Evolutionary conservation across 92 coral and sea anemone species (phyloP).

Genomic region (Zoanthus solanderi): DNA sequence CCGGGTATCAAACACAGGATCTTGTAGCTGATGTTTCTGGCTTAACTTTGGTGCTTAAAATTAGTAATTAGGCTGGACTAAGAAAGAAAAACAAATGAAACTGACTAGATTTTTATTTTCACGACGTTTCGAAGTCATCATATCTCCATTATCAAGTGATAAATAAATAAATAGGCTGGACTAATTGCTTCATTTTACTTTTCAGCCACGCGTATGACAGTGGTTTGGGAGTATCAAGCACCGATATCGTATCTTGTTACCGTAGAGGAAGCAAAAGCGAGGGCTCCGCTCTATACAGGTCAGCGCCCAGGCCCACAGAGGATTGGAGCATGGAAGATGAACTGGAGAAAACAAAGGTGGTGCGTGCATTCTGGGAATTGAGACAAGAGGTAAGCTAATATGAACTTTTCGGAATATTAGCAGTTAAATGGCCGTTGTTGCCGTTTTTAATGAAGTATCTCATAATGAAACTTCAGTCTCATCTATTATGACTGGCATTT

Average conservation of each 20-base stretch:
- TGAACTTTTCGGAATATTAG: not conserved
- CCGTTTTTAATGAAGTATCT: no score
- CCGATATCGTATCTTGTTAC: conserved; percentile 57
- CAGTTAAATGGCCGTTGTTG: no score
- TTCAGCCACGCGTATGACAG: conserved; percentile 77
- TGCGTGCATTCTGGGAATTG: conserved; percentile 96
- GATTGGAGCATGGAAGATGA: conserved; percentile 89
- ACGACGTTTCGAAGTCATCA: no score
- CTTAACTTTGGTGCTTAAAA: no score
- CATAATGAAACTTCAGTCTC: no score
- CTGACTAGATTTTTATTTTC: no score
- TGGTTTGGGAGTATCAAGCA: conserved; percentile 72
- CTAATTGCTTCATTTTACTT: not conserved
- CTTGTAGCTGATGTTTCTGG: no score
- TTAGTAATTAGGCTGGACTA: not conserved
- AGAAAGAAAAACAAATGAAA: no score
- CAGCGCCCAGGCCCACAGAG: conserved; percentile 50
- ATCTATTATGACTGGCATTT: no score
- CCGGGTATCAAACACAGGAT: no score
- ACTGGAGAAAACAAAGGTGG: conserved; percentile 90
- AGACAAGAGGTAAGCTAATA: conserved; percentile 87
- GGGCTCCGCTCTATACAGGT: conserved; percentile 77
- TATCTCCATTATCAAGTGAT: no score
- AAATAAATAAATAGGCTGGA: not conserved
- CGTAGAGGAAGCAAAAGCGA: conserved; percentile 71